Evolutionary conservation across 2,888 invertebrate genomes (phyloP).

Genomic region (Apantesis nais): DNA sequence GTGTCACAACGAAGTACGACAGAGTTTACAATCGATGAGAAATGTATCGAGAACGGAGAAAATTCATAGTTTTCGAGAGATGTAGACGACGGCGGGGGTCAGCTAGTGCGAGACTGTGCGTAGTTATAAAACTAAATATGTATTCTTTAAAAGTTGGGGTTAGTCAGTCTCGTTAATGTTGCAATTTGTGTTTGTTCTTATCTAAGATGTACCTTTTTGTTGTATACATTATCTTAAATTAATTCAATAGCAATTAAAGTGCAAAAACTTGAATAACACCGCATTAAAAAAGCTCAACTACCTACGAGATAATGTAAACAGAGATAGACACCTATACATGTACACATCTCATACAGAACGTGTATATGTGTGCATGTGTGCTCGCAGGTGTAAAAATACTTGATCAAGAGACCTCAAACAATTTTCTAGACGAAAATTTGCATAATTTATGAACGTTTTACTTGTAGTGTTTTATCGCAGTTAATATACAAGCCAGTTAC

Average conservation of each 20-base stretch:
- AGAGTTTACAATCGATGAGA: no score
- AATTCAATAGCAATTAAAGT: background rate
- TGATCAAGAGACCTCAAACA: constrained; percentile 20
- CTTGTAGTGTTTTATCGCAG: background rate
- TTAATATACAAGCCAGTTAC: constrained; percentile 10
- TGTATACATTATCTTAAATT: background rate
- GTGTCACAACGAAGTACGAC: no score
- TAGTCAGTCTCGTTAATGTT: background rate
- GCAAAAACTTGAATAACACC: background rate
- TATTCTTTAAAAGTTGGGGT: background rate
- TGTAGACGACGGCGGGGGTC: no score
- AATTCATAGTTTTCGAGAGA: no score
- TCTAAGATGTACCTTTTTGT: background rate
- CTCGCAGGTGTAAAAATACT: constrained; percentile 25
- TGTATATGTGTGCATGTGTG: background rate
- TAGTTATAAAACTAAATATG: background rate
- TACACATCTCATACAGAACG: background rate
- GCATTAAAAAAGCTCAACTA: background rate
- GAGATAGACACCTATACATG: background rate
- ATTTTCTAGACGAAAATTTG: constrained; percentile 25
- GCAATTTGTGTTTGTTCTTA: background rate
- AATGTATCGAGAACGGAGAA: no score
- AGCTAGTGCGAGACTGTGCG: background rate
- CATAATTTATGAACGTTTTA: constrained; percentile 19
- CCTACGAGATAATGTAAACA: background rate